Evolutionary conservation across 1,140 invertebrate genomes (phyloP).

Genomic region (Scaptomyza pallida): DNA sequence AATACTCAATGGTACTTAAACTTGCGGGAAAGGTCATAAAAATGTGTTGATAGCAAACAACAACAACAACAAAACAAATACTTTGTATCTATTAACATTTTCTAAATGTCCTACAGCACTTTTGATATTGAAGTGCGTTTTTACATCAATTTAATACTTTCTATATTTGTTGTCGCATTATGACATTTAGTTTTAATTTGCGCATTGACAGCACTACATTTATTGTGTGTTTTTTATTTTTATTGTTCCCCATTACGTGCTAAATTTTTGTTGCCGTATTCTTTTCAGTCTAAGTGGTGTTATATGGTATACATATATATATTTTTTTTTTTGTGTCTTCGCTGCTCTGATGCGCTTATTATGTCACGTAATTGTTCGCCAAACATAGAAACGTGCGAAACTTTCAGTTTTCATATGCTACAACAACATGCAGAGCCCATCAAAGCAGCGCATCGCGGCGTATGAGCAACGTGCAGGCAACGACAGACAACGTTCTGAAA

Average conservation of each 20-base stretch:
- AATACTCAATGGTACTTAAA: not conserved
- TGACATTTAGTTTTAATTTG: slow-evolving; percentile 15
- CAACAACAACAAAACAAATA: too few species aligned
- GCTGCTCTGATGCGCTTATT: slow-evolving; percentile 43
- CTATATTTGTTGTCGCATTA: not conserved
- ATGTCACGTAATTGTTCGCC: slow-evolving; percentile 63
- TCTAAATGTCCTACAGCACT: too few species aligned
- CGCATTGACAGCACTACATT: slow-evolving; percentile 3
- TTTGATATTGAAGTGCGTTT: too few species aligned
- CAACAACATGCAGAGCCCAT: slow-evolving; percentile 3
- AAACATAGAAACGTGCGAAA: slow-evolving; percentile 68
- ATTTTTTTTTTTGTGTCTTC: not conserved
- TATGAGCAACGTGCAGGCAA: slow-evolving; percentile 28
- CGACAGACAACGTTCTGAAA: slow-evolving; percentile 29
- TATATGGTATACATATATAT: not conserved
- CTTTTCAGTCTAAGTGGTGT: slow-evolving; percentile 9
- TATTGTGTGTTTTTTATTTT: too few species aligned
- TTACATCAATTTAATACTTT: not conserved
- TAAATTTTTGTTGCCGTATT: slow-evolving; percentile 13
- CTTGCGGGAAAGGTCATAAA: not conserved
- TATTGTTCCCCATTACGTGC: slow-evolving; percentile 34
- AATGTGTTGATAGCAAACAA: not conserved
- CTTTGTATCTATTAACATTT: too few species aligned
- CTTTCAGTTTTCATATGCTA: slow-evolving; percentile 37
- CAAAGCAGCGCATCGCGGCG: slow-evolving; percentile 18